Evolutionary conservation across 2,113 vertebrate genomes (phyloP).

Genomic region (Protomyctophum bolini): DNA sequence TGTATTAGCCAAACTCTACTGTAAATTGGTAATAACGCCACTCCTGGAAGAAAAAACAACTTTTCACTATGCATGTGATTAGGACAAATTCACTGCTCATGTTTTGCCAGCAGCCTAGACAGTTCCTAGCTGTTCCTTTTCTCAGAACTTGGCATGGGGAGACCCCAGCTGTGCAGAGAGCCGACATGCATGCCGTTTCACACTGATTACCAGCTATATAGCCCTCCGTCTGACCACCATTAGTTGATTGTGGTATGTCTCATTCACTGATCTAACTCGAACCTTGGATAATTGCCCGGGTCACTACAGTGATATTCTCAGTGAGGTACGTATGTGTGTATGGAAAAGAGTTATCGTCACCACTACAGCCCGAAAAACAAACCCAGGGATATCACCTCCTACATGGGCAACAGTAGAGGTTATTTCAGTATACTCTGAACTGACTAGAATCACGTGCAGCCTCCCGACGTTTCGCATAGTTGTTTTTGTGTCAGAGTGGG

Average conservation of each 20-base stretch:
- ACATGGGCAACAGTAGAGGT: no score
- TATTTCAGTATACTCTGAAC: conserved; percentile 21
- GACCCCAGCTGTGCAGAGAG: conserved; percentile 45
- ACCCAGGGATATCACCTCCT: conserved; percentile 25
- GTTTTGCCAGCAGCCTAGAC: conserved; percentile 17
- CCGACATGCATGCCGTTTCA: conserved; percentile 20
- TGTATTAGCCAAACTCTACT: conserved; percentile 7
- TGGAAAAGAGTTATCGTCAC: neutral
- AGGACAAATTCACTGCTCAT: conserved; percentile 13
- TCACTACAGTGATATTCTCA: conserved; percentile 22
- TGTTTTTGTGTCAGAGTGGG: conserved; percentile 54
- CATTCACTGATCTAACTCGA: conserved; percentile 11
- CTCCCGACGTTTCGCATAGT: conserved; percentile 35
- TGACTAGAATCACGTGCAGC: conserved; percentile 28
- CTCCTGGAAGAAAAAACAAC: no score
- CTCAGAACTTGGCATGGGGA: conserved; percentile 2
- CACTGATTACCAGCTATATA: conserved; percentile 45
- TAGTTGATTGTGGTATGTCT: conserved; percentile 40
- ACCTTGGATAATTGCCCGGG: conserved; percentile 28
- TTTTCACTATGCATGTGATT: neutral
- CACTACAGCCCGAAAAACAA: neutral
- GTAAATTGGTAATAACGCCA: neutral
- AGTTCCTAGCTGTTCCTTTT: conserved; percentile 20
- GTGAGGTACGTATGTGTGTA: conserved; percentile 1
- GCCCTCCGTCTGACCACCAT: conserved; percentile 7